Base-by-base conservation (phyloP, 2,113 vertebrate genomes). In the Tor tambroides region DNA sequence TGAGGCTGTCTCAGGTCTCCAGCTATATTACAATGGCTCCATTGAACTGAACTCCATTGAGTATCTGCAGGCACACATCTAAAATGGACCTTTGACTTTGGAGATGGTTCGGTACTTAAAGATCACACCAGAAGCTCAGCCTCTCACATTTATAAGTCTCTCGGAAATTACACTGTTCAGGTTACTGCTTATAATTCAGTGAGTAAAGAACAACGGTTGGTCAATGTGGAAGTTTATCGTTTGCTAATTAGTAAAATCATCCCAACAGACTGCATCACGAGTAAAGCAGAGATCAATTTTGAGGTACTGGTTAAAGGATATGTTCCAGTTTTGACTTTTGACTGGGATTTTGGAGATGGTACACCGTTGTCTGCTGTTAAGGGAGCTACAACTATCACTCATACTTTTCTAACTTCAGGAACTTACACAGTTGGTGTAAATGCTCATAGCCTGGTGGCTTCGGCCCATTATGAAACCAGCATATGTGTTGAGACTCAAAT, bases 271-370 rank as follows among this genome's bases (percentile, higher is more conserved):
- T 95, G 94, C 26, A 8, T 94, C 4, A 72, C 87, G 32, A 93
- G 87, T 81, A 91, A 89, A 67, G 84, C 87, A 28, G 86, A 89
- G 23, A 78, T 79, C 2, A 51, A 83, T 43, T 54, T 96, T 49
- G 91, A 84, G 1, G 92, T 93, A 26, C 12, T 89, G 71, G 91
- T 95, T 5, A 92, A 89, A 28, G 92, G 93, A 15, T 92, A 92
- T 19, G 2, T 85, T 78, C 88, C 92, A 43, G 38, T 1, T 7
- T 46, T 95, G 38, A 90, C 65, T 26, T 95, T 95, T 77, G 85
- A 87, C n/a, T 96, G 96, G 96, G 83, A 89, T 43, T 95, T 96
- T 88, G 95, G 93, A 67, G 94, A 95, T 67, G 92, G 89, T 11
- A 92, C 89, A 19, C 87, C 91, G 6, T 35, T 83, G 5, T 41